Base-by-base conservation (phyloP, 1,140 invertebrate species). In the Drosophila hydei region DNA sequence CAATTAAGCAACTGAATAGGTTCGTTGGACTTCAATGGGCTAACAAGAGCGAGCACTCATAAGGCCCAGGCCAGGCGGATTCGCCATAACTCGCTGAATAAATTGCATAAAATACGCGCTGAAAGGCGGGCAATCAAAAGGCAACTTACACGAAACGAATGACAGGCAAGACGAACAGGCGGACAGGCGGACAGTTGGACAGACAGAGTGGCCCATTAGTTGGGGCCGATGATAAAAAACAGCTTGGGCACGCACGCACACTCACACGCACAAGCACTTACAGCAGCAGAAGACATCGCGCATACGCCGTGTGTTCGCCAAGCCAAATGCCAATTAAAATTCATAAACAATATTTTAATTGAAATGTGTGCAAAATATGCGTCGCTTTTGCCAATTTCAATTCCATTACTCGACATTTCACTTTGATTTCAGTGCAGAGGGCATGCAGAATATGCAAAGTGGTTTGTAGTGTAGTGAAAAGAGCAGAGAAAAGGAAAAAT, bases 161-260 rank as follows among this genome's bases (percentile, higher is more conserved):
- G 56, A 52, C 38, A 14, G 52, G 25, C 18, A 38, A 36, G 40
- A 52, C 30, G 9, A 23, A 19, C 63, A 23, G 55, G 0, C 38
- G 19, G 54, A 36, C 18, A 38, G 23, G 18, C 19, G 45, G 63
- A 64, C 59, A 38, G 38, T 40, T 33, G 7, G 23, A 16, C 55
- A 21, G 48, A 0, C 25, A 30, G 25, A 21, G 55, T 42, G 59
- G 55, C 64, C 76, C 79, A 81, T 81, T 81, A 81, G 79, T 64
- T 58, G 45, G 42, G 45, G 45, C 38, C 70, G 72, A 62, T 79
- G 79, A 80, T 78, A 85, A 85, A 79, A 79, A 75, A 79, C 79
- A 84, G 79, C 79, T 79, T 84, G 79, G 52, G 56, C 60, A 42
- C 50, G 48, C 55, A 48, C 21, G 0, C 4, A n/a, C 4, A 47